phyloP scores from a whole-genome alignment of 2,797 vertebrate species.

The Tapera naevia region DNA sequence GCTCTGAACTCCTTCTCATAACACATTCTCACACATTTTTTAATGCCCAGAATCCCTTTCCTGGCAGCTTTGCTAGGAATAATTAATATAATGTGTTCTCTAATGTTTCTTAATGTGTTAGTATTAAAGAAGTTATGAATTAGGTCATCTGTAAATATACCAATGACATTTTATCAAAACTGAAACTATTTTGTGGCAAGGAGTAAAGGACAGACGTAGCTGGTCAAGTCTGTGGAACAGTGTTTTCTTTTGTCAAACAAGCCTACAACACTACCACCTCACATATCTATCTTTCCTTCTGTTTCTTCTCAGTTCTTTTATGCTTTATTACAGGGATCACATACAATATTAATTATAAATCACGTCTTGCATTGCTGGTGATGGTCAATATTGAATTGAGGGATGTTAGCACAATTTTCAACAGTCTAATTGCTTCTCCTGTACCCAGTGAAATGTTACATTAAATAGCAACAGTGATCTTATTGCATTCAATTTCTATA shows the following conservation, averaged over 20 bases:
- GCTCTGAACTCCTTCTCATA: neutral
- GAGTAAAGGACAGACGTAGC: neutral
- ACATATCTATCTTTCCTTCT: neutral
- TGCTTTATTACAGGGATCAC: conserved; percentile 17
- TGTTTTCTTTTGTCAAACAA: neutral
- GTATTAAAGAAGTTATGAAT: neutral
- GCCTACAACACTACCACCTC: neutral
- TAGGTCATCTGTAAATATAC: neutral
- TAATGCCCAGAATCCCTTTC: neutral
- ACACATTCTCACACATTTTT: neutral
- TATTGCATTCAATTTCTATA: conserved; percentile 77
- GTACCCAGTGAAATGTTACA: conserved; percentile 77
- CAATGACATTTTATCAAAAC: neutral
- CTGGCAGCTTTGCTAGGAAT: neutral
- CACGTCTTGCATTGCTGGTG: conserved; percentile 34
- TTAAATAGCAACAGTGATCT: conserved; percentile 80
- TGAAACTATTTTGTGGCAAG: neutral
- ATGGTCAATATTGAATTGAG: conserved; percentile 81
- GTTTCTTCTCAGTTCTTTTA: neutral
- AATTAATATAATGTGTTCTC: neutral
- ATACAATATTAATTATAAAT: conserved; percentile 60
- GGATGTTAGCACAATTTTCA: conserved; percentile 69
- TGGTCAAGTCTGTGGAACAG: neutral
- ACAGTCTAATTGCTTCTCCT: conserved; percentile 64
- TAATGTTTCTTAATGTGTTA: no score